phyloP scores from a whole-genome alignment of 2,888 invertebrate species.

The Lottia scabra region DNA sequence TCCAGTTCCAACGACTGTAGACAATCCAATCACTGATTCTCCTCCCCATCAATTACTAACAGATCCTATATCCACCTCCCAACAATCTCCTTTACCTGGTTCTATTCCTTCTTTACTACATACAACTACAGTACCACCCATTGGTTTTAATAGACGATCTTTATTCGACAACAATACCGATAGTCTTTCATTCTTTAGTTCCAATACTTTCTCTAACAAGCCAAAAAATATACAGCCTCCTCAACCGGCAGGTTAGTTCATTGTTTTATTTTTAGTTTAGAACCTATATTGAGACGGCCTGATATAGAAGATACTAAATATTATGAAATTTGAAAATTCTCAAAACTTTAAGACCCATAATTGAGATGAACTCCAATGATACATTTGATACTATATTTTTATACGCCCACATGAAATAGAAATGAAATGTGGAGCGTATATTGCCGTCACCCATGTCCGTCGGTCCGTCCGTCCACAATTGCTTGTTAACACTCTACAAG shows the following conservation, averaged over 20 bases:
- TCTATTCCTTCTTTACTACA: constrained; percentile 9
- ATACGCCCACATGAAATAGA: too few species aligned
- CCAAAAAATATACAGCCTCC: constrained; percentile 22
- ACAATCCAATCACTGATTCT: background rate
- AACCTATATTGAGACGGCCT: too few species aligned
- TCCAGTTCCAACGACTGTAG: background rate
- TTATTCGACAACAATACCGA: constrained; percentile 34
- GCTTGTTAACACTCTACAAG: too few species aligned
- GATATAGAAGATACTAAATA: too few species aligned
- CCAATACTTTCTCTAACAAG: constrained; percentile 49
- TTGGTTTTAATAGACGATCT: constrained; percentile 19
- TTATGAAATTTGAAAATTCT: too few species aligned
- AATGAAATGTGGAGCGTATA: too few species aligned
- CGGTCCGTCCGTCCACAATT: too few species aligned
- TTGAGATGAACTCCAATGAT: too few species aligned
- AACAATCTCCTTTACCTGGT: constrained; percentile 5
- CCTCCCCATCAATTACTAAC: constrained; percentile 9
- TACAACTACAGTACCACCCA: constrained; percentile 6
- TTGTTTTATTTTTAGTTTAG: too few species aligned
- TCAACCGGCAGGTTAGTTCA: background rate
- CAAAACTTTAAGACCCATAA: too few species aligned
- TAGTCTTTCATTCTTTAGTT: constrained; percentile 63
- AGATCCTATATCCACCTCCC: background rate
- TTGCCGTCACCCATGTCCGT: too few species aligned
- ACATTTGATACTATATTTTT: too few species aligned